Percentiles rank a stretch among this genome's conserved stretches.
Evolutionary conservation across 2,797 vertebrate species (phyloP).

Genomic region (Alca torda): DNA sequence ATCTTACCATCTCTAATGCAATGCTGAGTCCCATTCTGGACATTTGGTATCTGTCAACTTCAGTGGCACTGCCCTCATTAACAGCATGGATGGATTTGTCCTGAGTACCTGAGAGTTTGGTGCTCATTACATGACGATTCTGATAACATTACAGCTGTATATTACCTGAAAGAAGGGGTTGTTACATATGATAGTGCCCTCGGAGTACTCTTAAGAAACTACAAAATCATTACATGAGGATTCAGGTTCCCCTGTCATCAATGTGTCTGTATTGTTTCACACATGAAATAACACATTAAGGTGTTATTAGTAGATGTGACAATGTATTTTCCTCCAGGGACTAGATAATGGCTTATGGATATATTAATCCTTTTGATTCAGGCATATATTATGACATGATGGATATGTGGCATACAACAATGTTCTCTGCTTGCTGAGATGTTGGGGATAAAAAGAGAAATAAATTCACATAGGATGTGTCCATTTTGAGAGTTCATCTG

Average conservation of each 20-base stretch:
- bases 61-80: not conserved
- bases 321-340: constrained; percentile 15
- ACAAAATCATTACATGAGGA: not conserved
- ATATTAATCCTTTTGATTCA: constrained; percentile 41
- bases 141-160: not conserved
- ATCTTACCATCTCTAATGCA: not conserved
- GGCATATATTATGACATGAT: constrained; percentile 24
- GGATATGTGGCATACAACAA: not conserved
- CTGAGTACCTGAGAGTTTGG: not conserved
- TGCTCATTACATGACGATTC: not conserved
- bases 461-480: not conserved
- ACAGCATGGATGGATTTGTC: not conserved
- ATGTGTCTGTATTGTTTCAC: not conserved
- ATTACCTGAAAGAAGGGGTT: not conserved
- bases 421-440: not conserved
- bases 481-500: not conserved
- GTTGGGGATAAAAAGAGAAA: not conserved
- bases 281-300: constrained; percentile 27
- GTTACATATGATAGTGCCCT: not conserved
- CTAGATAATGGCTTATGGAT: constrained; percentile 27
- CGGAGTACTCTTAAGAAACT: not conserved
- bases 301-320: constrained; percentile 40
- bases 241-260: not conserved
- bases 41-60: not conserved
- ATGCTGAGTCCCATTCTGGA: not conserved